Evolutionary conservation across 2,113 vertebrate species (phyloP).

Genomic region (Neolamprologus fasciatus): DNA sequence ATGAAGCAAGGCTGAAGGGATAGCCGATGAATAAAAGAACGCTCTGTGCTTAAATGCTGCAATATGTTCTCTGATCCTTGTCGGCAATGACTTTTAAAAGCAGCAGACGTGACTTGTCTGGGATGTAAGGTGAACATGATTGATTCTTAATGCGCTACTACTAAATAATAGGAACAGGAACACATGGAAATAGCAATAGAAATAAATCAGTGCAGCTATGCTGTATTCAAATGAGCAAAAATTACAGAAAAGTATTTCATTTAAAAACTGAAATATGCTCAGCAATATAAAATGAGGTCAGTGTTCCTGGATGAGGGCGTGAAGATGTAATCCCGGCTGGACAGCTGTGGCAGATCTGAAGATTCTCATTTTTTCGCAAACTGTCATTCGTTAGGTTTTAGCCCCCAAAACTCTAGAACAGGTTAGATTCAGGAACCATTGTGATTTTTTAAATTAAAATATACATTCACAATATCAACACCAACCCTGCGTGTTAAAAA

Average conservation of each 20-base stretch:
- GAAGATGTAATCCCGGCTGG: rapidly evolving
- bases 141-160: neutral
- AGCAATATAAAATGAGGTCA: neutral
- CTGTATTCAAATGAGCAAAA: neutral
- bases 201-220: neutral
- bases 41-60: neutral
- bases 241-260: neutral
- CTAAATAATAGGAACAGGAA: neutral
- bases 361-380: neutral
- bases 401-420: neutral
- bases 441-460: neutral
- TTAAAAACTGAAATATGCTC: neutral
- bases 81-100: neutral
- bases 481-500: neutral
- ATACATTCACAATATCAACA: neutral
- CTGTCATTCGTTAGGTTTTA: neutral
- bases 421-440: neutral
- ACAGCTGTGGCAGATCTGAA: neutral
- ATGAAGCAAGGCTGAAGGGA: neutral
- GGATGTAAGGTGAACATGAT: neutral
- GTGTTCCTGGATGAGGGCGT: neutral
- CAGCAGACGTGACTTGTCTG: neutral
- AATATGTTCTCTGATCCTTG: neutral
- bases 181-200: neutral
- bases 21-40: neutral